Conservation (phyloP, 2,888 invertebrate species). For the Pterostichus madidus region DNA sequence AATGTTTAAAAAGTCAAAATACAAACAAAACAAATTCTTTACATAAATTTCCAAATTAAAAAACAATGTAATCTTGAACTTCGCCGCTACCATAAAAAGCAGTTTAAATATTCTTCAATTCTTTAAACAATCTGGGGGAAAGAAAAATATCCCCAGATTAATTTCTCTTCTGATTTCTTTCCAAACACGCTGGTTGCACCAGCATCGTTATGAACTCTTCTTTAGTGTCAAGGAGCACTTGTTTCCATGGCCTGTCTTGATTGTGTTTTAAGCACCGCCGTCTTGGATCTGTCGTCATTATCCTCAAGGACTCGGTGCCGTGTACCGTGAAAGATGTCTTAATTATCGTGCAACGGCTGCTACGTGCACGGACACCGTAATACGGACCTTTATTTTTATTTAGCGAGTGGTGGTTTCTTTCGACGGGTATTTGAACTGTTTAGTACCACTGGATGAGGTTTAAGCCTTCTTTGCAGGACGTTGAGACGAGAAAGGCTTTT, state of each 20-base stretch:
- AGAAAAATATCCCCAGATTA: too few relatives aligned
- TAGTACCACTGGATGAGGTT: constrained; percentile 30
- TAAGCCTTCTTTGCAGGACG: neutral
- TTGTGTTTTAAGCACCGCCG: constrained; percentile 63
- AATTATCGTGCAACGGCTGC: constrained; percentile 52
- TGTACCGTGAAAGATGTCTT: constrained; percentile 64
- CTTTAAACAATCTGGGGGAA: too few relatives aligned
- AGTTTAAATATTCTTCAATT: too few relatives aligned
- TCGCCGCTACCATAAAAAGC: too few relatives aligned
- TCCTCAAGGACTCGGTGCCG: constrained; percentile 61
- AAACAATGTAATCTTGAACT: neutral
- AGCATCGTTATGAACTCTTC: constrained; percentile 25
- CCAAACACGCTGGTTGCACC: neutral
- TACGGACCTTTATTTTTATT: constrained; percentile 50
- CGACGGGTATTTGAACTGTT: constrained; percentile 21
- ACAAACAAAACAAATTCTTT: neutral
- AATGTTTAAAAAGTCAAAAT: neutral
- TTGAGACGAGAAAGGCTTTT: too few relatives aligned
- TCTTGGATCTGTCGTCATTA: constrained; percentile 63
- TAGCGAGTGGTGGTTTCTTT: constrained; percentile 1
- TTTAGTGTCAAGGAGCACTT: constrained; percentile 52
- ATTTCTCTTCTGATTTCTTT: constrained; percentile 5
- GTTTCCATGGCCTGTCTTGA: constrained; percentile 64
- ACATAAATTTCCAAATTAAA: neutral
- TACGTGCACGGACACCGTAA: constrained; percentile 55